Evolutionary conservation across 2,113 vertebrate species (phyloP), one percentile per base, ranked within the genome.

Genomic region (Xyrauchen texanus): DNA sequence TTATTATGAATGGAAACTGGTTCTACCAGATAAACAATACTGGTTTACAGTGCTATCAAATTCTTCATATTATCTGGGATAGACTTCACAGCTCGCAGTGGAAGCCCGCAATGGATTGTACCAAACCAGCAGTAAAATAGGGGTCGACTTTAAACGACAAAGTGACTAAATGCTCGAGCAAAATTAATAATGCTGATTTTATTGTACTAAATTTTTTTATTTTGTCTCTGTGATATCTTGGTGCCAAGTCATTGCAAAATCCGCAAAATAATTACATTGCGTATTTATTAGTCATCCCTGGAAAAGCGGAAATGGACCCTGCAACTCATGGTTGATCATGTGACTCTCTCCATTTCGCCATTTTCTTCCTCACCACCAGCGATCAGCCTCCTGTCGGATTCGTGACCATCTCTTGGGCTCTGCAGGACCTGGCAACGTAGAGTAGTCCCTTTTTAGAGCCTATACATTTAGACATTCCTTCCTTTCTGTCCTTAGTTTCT

Each of bases 331-430:
- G 79, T 55, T 47, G 87, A 42, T 92, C 93, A 93, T 62, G 91
- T 94, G 93, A 93, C 87, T 81, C 90, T 88, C 89, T 90, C 88
- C 89, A 82, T 85, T 85, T 92, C 92, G 93, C 93, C 93, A 94
- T 94, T 93, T 94, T 93, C 91, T 89, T 88, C 87, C 47, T 89
- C 87, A 86, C 45, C 83, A 80, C 92, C 90, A 89, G 92, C 83
- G 76, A 44, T 77, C 13, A 13, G 64, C 34, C 15, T 57, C 78
- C 72, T 77, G 55, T 51, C 0, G 55, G 74, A 77, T 79, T 70
- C 77, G 74, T 73, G 61, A 83, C 70, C 67, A 3, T 46, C 45
- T 63, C 21, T 13, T n/a, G 65, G 45, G 13, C 42, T 65, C 71
- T 51, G 21, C 8, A 52, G 74, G 51, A 77, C 60, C 45, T 16